Conservation (phyloP, 2,113 vertebrate genomes). For the Ranitomeya imitator region DNA sequence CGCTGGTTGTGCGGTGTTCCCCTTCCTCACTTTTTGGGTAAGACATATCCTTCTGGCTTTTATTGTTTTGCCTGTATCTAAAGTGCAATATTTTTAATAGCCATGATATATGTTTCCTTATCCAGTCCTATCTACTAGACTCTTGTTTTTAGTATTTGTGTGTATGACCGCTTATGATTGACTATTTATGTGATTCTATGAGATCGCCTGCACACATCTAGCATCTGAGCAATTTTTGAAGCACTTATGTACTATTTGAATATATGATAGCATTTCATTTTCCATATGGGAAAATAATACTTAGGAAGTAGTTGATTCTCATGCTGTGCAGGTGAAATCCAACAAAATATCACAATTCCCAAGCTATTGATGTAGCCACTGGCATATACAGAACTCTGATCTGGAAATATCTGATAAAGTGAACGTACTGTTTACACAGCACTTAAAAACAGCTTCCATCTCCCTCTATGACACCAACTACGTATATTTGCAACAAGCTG, state of each 20-base stretch:
- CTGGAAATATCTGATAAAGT: slow-evolving; percentile 37
- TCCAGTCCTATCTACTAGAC: too few species aligned
- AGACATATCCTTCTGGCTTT: too few species aligned
- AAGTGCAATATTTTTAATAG: too few species aligned
- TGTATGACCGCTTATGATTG: too few species aligned
- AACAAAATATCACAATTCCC: slow-evolving; percentile 32
- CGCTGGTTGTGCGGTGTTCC: too few species aligned
- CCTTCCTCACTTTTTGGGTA: too few species aligned
- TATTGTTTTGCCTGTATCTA: too few species aligned
- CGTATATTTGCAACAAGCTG: slow-evolving; percentile 37
- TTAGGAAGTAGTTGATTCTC: background rate
- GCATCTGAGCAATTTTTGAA: too few species aligned
- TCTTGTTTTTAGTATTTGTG: too few species aligned
- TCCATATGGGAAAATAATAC: slow-evolving; percentile 34
- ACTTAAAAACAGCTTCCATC: slow-evolving; percentile 34
- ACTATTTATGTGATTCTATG: too few species aligned
- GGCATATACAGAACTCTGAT: background rate
- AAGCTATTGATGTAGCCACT: slow-evolving; percentile 30
- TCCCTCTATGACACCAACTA: slow-evolving; percentile 33
- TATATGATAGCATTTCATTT: background rate
- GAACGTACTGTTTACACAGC: slow-evolving; percentile 31
- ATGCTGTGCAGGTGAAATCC: slow-evolving; percentile 30
- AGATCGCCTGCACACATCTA: too few species aligned
- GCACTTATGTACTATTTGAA: background rate
- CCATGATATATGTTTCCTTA: too few species aligned